Evolutionary conservation across 2,113 vertebrate species (phyloP), one percentile per base, ranked within the genome.

Genomic region (Anoura caudifer): DNA sequence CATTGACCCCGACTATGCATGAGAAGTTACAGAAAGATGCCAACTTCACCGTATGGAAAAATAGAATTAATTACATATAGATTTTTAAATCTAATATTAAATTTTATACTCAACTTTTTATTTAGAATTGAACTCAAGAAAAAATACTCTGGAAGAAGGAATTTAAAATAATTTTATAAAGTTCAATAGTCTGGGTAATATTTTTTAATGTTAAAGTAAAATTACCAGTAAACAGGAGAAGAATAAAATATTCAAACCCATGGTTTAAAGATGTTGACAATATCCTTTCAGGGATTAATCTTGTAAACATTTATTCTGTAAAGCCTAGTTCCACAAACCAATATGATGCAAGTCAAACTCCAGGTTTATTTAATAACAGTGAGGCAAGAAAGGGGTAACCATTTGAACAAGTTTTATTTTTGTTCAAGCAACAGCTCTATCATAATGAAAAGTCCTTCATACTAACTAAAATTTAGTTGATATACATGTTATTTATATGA

Each of bases 181-280:
- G 22, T 56, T 24, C 96, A 88, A 61, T 45, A 72, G 20, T 45
- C 90, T 15, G 7, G 5, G 61, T 83, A 31, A 43, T 28, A 54
- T 81, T 91, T 95, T 94, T 47, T 36, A 94, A 73, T 56, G 61
- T 80, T 91, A 54, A 43, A 61, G 72, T 79, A 96, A 95, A 54
- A 95, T 95, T 93, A 91, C 22, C 41, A 91, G 70, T 90, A 97
- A 76, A 95, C 65, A 97, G 31, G 24, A 63, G 70, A 90, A 93
- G 19, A 95, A 85, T 54, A 91, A 91, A 77, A 22, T 86, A 80
- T 79, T 96, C 33, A 96, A 97, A 96, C n/a, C 17, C 69, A 95
- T 93, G 63, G 84, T 95, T 98, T 97, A 91, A 77, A 98, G 56
- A 69, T 98, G 73, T 96, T 98, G 92, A 98, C 94, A 81, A 95